Evolutionary conservation across 2,888 invertebrate species (phyloP).

Genomic region (Nomada hirtipes): DNA sequence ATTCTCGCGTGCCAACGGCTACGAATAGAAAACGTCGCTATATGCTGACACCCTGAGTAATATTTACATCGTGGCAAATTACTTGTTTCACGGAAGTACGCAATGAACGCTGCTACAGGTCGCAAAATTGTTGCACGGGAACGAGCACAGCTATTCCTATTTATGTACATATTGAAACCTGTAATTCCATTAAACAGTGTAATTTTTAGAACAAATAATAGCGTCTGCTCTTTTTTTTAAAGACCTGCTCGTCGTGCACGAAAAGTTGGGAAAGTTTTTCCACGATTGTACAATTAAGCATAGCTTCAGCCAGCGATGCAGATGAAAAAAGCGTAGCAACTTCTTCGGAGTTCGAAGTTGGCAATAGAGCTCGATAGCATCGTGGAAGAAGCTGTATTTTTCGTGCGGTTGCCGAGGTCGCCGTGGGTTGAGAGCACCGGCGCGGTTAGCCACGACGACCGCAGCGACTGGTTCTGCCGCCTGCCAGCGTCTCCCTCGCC

Average conservation of each 20-base stretch:
- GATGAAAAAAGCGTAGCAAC: constrained; percentile 27
- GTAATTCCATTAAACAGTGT: neutral
- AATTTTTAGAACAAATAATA: neutral
- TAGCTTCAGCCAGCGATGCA: neutral
- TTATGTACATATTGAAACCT: constrained; percentile 21
- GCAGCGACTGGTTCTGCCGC: constrained; percentile 79
- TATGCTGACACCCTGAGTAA: constrained; percentile 16
- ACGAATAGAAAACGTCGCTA: constrained; percentile 31
- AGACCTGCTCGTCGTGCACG: neutral
- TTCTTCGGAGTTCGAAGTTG: neutral
- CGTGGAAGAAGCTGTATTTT: constrained; percentile 49
- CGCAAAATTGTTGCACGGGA: constrained; percentile 21
- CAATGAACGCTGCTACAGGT: constrained; percentile 28
- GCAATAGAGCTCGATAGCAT: constrained; percentile 26
- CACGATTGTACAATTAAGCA: neutral
- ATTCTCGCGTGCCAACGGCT: constrained; percentile 45
- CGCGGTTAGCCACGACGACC: constrained; percentile 83
- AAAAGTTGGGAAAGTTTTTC: too few species aligned
- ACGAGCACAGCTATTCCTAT: constrained; percentile 34
- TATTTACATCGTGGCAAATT: constrained; percentile 40
- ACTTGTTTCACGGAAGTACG: constrained; percentile 20
- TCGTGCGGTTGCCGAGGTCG: constrained; percentile 65
- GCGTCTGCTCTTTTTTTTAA: too few species aligned
- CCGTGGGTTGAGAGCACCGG: constrained; percentile 83
- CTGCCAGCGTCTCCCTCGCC: constrained; percentile 69